These are phyloP conservation scores for Anoura caudifer DNA, from an alignment of 2,113 vertebrate species.

Conservation along the genomic window DNA sequence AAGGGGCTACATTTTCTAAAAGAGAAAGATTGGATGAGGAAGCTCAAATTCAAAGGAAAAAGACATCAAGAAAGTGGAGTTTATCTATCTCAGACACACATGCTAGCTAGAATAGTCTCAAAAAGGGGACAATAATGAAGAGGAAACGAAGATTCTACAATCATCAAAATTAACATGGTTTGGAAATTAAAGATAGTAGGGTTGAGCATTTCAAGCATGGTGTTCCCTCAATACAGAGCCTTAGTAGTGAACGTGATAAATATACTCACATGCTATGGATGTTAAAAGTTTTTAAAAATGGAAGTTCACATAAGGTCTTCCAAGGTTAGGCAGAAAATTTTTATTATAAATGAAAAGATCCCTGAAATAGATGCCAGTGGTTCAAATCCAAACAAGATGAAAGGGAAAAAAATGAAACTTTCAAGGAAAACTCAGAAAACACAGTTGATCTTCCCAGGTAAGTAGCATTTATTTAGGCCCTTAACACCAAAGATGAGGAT, in stretches of 20 bases:
- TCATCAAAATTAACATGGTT: background rate
- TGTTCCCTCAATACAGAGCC: background rate
- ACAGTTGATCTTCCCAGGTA: background rate
- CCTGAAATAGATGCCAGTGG: background rate
- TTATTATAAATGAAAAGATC: background rate
- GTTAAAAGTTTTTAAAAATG: background rate
- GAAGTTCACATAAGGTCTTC: background rate
- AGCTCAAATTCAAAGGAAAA: background rate
- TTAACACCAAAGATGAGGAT: background rate
- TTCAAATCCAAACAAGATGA: background rate
- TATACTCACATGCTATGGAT: background rate
- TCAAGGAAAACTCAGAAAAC: background rate
- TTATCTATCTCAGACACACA: background rate
- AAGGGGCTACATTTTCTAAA: background rate
- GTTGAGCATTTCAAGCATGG: background rate
- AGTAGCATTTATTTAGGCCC: background rate
- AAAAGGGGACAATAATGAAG: background rate
- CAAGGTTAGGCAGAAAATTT: background rate
- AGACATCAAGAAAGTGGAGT: background rate
- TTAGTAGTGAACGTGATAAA: background rate
- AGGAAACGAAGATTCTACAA: background rate
- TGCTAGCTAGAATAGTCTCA: background rate
- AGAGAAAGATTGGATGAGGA: background rate
- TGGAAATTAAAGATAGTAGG: background rate
- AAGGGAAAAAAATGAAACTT: constrained; percentile 22